Evolutionary conservation across 1,140 invertebrate genomes (phyloP), one percentile per base, ranked within the genome.

Genomic region (Lepidurus apus): DNA sequence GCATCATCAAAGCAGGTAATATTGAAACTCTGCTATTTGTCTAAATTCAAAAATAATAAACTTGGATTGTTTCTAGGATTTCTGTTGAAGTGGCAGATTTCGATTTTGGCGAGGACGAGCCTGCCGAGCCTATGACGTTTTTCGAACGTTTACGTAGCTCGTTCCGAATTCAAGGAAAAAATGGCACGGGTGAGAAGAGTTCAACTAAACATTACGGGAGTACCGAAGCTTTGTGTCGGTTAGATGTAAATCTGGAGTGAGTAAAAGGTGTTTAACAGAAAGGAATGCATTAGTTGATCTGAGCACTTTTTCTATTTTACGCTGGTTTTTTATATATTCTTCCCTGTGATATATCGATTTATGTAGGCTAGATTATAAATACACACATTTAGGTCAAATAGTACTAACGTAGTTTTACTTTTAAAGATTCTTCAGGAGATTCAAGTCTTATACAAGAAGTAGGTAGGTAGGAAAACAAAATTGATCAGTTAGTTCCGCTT

Each of bases 71-170:
- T 21, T 13, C 43, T 17, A 79, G 78, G 10, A 45, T 79, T n/a
- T 75, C 73, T 17, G 75, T 79, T 24, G 78, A 79, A 44, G 78
- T 79, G 74, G 78, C 78, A 74, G 78, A 79, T 74, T 79, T 79
- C 73, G 78, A 79, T 45, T 79, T 79, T 26, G 78, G 73, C 24
- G 53, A 78, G 34, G 77, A 78, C 65, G 53, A 78, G 47, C 43
- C 77, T n/a, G 42, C 75, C 9, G 43, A 43, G 24, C 43, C 43
- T 6, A 79, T 79, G 74, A 74, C 78, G 5, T 79, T 79, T 75
- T 74, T 44, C 0, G 73, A 45, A 17, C 78, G 78, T 7, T 74
- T 79, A n/a, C 34, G 78, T 75, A 65, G 53, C 53, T 65, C 53
- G 13, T 65, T 65, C 6, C 17, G 53, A 7, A 65, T 65, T 13